phyloP scores from a whole-genome alignment of 2,888 invertebrate species.

The Syrista parreyssii region DNA sequence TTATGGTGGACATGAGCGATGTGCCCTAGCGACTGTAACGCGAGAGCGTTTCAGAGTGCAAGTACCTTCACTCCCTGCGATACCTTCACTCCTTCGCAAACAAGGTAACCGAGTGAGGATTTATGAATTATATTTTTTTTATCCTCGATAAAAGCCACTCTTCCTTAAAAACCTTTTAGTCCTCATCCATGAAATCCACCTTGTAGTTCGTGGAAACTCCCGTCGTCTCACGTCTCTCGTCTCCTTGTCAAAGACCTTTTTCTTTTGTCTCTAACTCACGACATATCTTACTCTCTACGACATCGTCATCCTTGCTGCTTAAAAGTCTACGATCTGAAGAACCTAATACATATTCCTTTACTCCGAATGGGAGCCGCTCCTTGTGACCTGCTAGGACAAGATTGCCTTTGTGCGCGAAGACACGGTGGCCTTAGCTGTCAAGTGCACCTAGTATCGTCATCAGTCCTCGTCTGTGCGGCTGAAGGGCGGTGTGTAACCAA shows the following conservation, averaged over 20 bases:
- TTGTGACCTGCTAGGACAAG: background rate
- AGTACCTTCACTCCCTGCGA: background rate
- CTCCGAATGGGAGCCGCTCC: background rate
- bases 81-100: conserved; percentile 28
- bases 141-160: background rate
- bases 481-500: conserved; percentile 26
- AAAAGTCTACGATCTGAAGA: background rate
- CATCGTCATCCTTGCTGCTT: background rate
- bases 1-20: conserved; percentile 52
- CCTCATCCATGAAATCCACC: background rate
- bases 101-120: conserved; percentile 31
- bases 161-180: background rate
- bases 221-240: background rate
- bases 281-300: background rate
- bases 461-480: conserved; percentile 21
- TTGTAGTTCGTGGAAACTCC: background rate
- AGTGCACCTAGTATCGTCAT: conserved; percentile 28
- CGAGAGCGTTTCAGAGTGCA: conserved; percentile 41
- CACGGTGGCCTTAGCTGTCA: conserved; percentile 42
- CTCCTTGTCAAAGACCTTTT: background rate
- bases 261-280: background rate
- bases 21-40: conserved; percentile 42
- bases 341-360: background rate
- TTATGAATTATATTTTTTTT: background rate
- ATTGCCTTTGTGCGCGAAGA: conserved; percentile 37